These are phyloP conservation scores for Hylaeus volcanicus DNA, from an alignment of 1,140 invertebrate species.

Conservation along the genomic window DNA sequence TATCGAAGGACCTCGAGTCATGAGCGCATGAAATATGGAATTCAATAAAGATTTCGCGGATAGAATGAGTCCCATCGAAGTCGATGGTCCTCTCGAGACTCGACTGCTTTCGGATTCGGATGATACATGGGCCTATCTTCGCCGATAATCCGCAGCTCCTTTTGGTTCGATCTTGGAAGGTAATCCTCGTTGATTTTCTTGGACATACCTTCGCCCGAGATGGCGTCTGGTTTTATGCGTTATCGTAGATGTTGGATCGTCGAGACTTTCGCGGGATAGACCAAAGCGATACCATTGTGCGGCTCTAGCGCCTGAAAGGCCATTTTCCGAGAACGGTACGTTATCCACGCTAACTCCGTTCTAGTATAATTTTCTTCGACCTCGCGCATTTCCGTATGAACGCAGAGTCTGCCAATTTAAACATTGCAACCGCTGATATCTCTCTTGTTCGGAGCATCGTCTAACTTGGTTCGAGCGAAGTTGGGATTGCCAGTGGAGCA, in stretches of 20 bases:
- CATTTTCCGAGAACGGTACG: no score
- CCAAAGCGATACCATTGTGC: no score
- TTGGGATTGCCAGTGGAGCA: background rate
- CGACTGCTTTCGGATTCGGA: background rate
- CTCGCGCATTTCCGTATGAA: no score
- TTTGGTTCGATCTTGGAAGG: background rate
- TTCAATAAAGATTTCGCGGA: slow-evolving; percentile 41
- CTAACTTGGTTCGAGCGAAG: background rate
- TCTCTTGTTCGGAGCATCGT: background rate
- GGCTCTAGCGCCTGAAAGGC: no score
- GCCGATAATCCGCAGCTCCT: background rate
- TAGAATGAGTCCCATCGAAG: background rate
- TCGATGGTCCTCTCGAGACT: background rate
- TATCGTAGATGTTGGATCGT: background rate
- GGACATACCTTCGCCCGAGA: background rate
- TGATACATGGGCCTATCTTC: slow-evolving; percentile 22
- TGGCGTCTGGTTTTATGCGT: background rate
- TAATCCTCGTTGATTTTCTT: background rate
- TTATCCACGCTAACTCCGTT: no score
- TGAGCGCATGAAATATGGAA: background rate
- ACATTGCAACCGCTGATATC: no score
- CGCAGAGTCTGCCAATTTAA: no score
- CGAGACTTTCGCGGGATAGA: background rate
- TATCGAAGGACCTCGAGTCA: slow-evolving; percentile 19
- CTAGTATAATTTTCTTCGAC: no score